Evolutionary conservation across 2,797 vertebrate species (phyloP).

Genomic region (Carduelis carduelis): DNA sequence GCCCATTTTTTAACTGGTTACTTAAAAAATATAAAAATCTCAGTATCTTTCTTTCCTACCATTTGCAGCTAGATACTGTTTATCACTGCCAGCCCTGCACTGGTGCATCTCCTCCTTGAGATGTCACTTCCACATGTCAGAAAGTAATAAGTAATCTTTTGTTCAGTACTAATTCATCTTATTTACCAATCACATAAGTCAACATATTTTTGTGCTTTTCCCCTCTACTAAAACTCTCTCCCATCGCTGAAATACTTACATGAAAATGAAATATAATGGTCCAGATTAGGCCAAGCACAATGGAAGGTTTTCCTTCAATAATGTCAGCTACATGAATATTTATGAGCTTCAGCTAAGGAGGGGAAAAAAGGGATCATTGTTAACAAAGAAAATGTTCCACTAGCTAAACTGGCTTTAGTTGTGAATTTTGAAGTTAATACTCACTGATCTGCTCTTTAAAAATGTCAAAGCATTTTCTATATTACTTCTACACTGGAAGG

Average conservation of each 20-base stretch:
- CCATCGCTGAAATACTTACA: conserved; percentile 75
- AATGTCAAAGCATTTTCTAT: conserved; percentile 90
- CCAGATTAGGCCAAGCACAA: conserved; percentile 96
- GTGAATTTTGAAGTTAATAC: conserved; percentile 38
- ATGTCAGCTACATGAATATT: conserved; percentile 97
- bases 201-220: not conserved
- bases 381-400: conserved; percentile 46
- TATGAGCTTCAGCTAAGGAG: conserved; percentile 89
- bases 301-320: conserved; percentile 92
- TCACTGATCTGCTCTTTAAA: conserved; percentile 88
- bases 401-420: not conserved
- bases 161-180: not conserved
- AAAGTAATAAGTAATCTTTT: not conserved
- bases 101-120: not conserved
- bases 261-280: conserved; percentile 96
- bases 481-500: conserved; percentile 91
- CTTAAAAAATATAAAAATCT: not conserved
- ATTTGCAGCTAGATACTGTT: not conserved
- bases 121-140: not conserved
- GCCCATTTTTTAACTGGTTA: not conserved
- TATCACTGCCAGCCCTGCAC: not conserved
- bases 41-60: not conserved
- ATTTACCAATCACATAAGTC: not conserved
- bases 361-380: conserved; percentile 21
- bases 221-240: not conserved